Evolutionary conservation across 2,113 vertebrate genomes (phyloP).

Genomic region (Pholis gunnellus): DNA sequence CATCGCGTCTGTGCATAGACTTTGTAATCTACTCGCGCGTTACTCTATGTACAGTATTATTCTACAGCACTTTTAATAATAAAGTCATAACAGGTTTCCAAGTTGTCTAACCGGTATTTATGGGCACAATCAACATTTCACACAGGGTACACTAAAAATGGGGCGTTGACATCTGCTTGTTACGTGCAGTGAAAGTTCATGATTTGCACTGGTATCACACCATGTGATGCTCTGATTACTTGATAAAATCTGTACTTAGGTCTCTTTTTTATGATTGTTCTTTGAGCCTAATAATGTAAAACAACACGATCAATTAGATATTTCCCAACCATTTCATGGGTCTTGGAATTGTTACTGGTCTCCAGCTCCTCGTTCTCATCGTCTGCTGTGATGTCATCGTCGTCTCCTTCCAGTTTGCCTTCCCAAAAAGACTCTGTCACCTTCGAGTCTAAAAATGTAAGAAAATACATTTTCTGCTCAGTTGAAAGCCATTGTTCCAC

Average conservation of each 20-base stretch:
- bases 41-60: neutral
- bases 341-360: slow-evolving; percentile 24
- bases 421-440: slow-evolving; percentile 73
- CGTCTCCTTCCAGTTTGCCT: neutral
- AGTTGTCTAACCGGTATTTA: neutral
- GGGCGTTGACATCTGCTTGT: neutral
- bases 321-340: slow-evolving; percentile 53
- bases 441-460: slow-evolving; percentile 22
- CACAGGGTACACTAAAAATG: neutral
- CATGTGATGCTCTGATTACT: neutral
- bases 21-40: too few relatives aligned
- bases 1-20: too few relatives aligned
- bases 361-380: slow-evolving; percentile 14
- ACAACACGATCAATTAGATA: neutral
- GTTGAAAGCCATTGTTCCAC: neutral
- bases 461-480: neutral
- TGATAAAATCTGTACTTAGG: neutral
- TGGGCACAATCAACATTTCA: neutral
- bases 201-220: neutral
- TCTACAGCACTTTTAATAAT: neutral
- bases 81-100: neutral
- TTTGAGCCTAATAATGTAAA: too few relatives aligned
- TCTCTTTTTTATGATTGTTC: neutral
- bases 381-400: neutral
- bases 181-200: neutral